Percentiles rank a stretch among this genome's conserved stretches.
These are phyloP conservation scores for Eupithecia exiguata DNA, from an alignment of 2,888 invertebrate species.

Conservation along the genomic window DNA sequence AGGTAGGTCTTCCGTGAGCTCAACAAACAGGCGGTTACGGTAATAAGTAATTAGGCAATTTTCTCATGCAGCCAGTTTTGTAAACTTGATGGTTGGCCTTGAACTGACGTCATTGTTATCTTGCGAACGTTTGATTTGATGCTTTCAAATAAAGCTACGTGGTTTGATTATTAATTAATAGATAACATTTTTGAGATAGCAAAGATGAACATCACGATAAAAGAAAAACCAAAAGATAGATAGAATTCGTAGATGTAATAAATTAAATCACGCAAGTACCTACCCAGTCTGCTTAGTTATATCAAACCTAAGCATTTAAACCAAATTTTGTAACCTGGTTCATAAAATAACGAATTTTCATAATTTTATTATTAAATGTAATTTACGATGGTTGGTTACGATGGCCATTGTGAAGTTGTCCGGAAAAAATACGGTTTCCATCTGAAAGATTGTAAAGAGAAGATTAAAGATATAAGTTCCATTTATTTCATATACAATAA, in stretches of 20 bases:
- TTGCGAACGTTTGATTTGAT: constrained; percentile 6
- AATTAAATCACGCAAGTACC: background rate
- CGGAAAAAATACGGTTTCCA: background rate
- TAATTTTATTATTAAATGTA: too few species aligned
- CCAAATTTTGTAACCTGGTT: background rate
- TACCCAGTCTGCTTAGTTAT: background rate
- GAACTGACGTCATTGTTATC: constrained; percentile 21
- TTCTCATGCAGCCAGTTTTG: constrained; percentile 17
- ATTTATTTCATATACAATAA: too few species aligned
- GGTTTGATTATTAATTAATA: background rate
- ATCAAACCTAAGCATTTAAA: background rate
- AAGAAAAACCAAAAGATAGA: too few species aligned
- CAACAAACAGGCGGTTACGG: background rate
- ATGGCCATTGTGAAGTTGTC: background rate
- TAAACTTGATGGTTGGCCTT: constrained; percentile 16
- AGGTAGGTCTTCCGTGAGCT: background rate
- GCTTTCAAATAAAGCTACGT: background rate
- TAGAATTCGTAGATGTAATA: too few species aligned
- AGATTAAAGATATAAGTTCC: background rate
- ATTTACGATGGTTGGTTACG: too few species aligned
- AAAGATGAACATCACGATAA: background rate
- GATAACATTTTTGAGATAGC: background rate
- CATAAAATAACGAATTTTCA: too few species aligned
- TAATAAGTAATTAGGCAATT: constrained; percentile 17
- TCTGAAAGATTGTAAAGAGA: background rate